These are phyloP conservation scores for Elgonia sp. DNA, from an alignment of 2,888 invertebrate genomes.

Conservation along the genomic window DNA sequence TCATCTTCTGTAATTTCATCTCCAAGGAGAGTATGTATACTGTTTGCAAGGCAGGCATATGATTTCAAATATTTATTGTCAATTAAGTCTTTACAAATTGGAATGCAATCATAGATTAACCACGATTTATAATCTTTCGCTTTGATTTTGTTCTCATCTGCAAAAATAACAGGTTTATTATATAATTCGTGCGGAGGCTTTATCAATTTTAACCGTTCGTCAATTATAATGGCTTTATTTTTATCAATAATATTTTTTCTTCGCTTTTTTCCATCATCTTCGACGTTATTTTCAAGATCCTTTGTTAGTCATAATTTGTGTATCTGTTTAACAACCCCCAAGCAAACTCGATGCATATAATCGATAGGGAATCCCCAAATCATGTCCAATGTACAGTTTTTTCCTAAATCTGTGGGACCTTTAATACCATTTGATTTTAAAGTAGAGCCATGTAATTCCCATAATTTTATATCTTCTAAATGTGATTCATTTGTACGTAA, in stretches of 20 bases:
- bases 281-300: background rate
- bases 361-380: conserved; percentile 64
- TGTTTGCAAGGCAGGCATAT: conserved; percentile 35
- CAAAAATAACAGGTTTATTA: conserved; percentile 35
- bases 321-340: conserved; percentile 47
- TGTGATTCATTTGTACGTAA: conserved; percentile 54
- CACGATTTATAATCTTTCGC: conserved; percentile 49
- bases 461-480: conserved; percentile 23
- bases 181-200: conserved; percentile 33
- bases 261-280: background rate
- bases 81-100: conserved; percentile 11
- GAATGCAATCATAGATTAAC: conserved; percentile 28
- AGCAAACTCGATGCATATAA: conserved; percentile 48
- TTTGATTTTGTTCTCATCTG: conserved; percentile 25
- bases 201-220: conserved; percentile 6
- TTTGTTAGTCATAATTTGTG: conserved; percentile 23
- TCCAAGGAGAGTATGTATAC: conserved; percentile 33
- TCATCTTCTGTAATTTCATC: conserved; percentile 22
- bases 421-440: conserved; percentile 49
- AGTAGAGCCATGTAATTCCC: background rate
- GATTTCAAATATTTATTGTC: conserved; percentile 27
- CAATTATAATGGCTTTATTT: conserved; percentile 1
- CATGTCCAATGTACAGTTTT: conserved; percentile 42
- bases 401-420: conserved; percentile 52
- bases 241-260: background rate